Conservation (phyloP, 2,797 vertebrate species). For the Diplodus puntazzo region DNA sequence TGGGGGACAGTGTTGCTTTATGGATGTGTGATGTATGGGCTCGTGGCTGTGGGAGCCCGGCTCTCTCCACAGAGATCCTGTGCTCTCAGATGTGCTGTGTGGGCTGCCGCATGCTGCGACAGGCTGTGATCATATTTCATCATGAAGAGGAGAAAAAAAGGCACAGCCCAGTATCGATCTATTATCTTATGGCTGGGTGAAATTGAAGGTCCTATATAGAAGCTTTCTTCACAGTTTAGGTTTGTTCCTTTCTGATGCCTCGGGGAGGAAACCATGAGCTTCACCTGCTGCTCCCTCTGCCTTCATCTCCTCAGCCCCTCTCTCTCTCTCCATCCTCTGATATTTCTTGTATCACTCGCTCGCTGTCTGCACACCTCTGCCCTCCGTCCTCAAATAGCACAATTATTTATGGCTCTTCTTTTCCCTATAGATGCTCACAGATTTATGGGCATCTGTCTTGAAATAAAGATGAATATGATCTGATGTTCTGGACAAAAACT, state of each 20-base stretch:
- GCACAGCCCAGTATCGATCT: conserved; percentile 45
- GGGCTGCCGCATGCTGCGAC: conserved; percentile 40
- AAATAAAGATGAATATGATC: conserved; percentile 8
- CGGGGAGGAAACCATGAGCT: background rate
- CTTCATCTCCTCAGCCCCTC: background rate
- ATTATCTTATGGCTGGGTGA: conserved; percentile 29
- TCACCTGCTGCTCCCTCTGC: conserved; percentile 9
- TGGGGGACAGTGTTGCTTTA: conserved; percentile 54
- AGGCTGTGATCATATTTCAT: conserved; percentile 62
- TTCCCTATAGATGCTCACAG: conserved; percentile 11
- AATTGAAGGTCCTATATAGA: conserved; percentile 30
- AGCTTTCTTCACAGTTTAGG: conserved; percentile 26
- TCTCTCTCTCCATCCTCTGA: background rate
- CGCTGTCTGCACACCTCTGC: background rate
- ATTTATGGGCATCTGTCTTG: conserved; percentile 11
- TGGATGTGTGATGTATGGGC: conserved; percentile 52
- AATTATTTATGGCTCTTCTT: conserved; percentile 20
- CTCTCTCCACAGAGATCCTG: conserved; percentile 27
- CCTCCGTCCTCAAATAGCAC: conserved; percentile 7
- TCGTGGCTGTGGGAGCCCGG: conserved; percentile 29
- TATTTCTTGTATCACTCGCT: conserved; percentile 2
- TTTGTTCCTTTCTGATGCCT: conserved; percentile 35
- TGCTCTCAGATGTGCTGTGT: conserved; percentile 35
- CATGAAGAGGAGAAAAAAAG: conserved; percentile 29
- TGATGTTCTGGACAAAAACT: conserved; percentile 2